Evolutionary conservation across 2,113 vertebrate species (phyloP), one percentile per base, ranked within the genome.

Genomic region (Gracilinanus agilis): DNA sequence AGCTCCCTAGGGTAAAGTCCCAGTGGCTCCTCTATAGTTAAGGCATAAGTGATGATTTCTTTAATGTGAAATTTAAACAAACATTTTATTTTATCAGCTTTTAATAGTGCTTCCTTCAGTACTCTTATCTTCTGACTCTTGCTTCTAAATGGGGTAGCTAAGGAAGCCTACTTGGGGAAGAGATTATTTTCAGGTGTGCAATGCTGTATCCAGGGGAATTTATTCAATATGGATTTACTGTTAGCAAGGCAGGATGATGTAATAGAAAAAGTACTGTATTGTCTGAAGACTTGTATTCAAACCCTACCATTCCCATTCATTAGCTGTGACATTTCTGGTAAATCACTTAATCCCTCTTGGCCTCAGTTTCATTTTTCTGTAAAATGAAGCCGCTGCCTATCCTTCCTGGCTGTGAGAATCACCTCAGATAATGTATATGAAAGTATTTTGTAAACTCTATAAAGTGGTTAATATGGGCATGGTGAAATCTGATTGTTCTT

Each of bases 161-260:
- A 34, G 29, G 58, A 67, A 67, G 58, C 27, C 58, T 12, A 34
- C 27, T 29, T 67, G 29, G 54, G 67, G n/a, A 55, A 21, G 75
- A 56, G 49, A n/a, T 27, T 49, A 67, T 92, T 91, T 90, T 89
- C 55, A 90, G 92, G 24, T 34, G 10, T 92, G 93, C 54, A 10
- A 0, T 44, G 10, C 9, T 67, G 29, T 67, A 67, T 67, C 58
- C 29, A 34, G 11, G 12, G 27, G 7, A 56, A 7, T 67, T 67
- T 67, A 34, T 34, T 67, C 12, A 67, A 34, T 40, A 40, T 83
- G 34, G 8, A 83, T 40, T 19, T 75, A 49, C 34, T n/a, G 7
- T n/a, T n/a, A 83, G 19, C 2, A 19, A 75, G 19, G n/a, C n/a
- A 83, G 67, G n/a, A 40, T 83, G 23, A 83, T 40, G n/a, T 40